Percentiles rank a stretch among this genome's conserved stretches.
phyloP scores from a whole-genome alignment of 2,797 vertebrate genomes.

The Lycodopsis pacificus region DNA sequence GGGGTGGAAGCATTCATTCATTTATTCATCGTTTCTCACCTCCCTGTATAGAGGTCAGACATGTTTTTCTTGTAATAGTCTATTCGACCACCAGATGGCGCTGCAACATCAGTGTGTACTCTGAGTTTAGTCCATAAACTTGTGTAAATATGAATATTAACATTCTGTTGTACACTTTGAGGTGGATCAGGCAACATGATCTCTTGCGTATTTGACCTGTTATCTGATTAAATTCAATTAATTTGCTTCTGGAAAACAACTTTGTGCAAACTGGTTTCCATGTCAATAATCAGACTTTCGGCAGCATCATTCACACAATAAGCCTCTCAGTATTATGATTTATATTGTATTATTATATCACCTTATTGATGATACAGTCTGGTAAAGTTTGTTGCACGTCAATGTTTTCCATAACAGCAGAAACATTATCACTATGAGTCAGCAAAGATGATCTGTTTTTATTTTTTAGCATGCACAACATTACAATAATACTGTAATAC shows the following conservation, averaged over 20 bases:
- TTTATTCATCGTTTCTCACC: background rate
- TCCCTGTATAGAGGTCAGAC: background rate
- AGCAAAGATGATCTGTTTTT: too few species aligned
- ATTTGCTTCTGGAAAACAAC: background rate
- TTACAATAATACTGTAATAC: too few species aligned
- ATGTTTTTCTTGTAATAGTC: background rate
- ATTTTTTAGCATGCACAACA: too few species aligned
- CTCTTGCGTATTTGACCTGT: background rate
- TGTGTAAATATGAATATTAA: background rate
- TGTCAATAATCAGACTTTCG: background rate
- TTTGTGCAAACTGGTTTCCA: background rate
- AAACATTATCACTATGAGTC: too few species aligned
- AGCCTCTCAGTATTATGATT: background rate
- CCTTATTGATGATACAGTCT: background rate
- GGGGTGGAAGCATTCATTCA: accelerated
- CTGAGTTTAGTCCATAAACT: background rate
- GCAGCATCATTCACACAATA: background rate
- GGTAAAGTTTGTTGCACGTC: too few species aligned
- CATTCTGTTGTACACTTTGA: background rate
- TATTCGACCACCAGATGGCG: conserved; percentile 9
- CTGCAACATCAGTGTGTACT: background rate
- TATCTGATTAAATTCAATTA: background rate
- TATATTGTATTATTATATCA: background rate
- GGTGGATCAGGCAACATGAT: too few species aligned
- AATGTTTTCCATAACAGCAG: too few species aligned